Conservation (phyloP, 2,113 vertebrate species). For the Tringa solitaria region DNA sequence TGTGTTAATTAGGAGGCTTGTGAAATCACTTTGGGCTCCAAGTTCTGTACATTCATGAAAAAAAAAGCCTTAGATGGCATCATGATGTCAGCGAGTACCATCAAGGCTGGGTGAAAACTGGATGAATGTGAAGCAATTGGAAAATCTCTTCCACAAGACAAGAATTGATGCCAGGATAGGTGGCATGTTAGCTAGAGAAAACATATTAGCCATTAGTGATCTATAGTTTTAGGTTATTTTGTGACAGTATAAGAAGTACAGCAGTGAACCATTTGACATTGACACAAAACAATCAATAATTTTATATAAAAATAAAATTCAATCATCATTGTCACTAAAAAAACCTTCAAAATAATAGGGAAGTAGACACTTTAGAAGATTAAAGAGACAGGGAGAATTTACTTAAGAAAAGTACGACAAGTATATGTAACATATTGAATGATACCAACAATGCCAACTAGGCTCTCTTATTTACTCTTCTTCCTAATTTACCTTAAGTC, state of each 20-base stretch:
- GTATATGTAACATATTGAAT: neutral
- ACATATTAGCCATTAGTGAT: neutral
- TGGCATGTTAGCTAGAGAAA: neutral
- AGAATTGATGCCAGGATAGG: neutral
- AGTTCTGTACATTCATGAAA: accelerated
- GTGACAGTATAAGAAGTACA: neutral
- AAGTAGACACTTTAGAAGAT: neutral
- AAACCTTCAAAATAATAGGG: neutral
- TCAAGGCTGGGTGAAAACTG: neutral
- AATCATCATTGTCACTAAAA: neutral
- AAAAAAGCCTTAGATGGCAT: neutral
- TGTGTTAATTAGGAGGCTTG: neutral
- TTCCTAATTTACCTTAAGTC: neutral
- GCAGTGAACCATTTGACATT: neutral
- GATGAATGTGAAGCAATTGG: neutral
- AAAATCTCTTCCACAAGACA: neutral
- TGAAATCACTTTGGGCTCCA: neutral
- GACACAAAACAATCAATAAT: neutral
- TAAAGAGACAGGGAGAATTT: neutral
- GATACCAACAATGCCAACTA: neutral
- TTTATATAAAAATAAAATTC: neutral
- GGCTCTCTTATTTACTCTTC: neutral
- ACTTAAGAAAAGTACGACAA: neutral
- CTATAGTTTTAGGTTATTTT: neutral
- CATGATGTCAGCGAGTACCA: neutral